A percentile compares a stretch with the other conserved stretches of the same genome.
Conservation (phyloP, 2,113 vertebrate genomes). For the Xenopus laevis region DNA sequence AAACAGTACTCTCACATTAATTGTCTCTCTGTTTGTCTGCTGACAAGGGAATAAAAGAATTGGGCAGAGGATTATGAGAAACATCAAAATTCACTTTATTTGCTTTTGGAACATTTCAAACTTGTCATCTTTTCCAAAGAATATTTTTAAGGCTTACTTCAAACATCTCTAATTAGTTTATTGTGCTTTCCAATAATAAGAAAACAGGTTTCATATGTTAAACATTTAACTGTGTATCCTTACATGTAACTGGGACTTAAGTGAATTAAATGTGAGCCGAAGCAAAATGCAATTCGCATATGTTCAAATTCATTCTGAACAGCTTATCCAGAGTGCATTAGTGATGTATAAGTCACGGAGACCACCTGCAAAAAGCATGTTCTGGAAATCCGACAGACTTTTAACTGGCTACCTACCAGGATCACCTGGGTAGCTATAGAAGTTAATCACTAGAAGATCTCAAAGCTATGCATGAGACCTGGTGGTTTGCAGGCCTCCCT, state of each 20-base stretch:
- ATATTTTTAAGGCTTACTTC: too few species aligned
- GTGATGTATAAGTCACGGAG: constrained; percentile 21
- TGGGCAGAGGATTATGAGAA: neutral
- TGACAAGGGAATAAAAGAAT: too few species aligned
- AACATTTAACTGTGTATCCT: constrained; percentile 4
- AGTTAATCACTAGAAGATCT: neutral
- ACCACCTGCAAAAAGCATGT: constrained; percentile 29
- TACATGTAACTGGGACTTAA: constrained; percentile 1
- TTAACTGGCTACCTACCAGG: constrained; percentile 26
- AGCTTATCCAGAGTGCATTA: constrained; percentile 31
- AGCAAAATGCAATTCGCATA: constrained; percentile 28
- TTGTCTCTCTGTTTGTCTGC: too few species aligned
- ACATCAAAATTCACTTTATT: neutral
- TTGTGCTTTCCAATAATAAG: constrained; percentile 8
- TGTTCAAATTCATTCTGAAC: constrained; percentile 27
- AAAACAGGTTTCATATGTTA: constrained; percentile 24
- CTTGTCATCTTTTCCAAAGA: too few species aligned
- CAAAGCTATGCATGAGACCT: neutral
- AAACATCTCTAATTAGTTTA: neutral
- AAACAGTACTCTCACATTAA: too few species aligned
- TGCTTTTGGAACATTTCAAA: too few species aligned
- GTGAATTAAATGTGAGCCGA: constrained; percentile 32
- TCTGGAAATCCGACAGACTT: constrained; percentile 18
- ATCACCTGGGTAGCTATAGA: constrained; percentile 32
- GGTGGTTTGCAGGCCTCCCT: constrained; percentile 22